Evolutionary conservation across 2,888 invertebrate species (phyloP), one percentile per base, ranked within the genome.

Genomic region (Zelleria hepariella): DNA sequence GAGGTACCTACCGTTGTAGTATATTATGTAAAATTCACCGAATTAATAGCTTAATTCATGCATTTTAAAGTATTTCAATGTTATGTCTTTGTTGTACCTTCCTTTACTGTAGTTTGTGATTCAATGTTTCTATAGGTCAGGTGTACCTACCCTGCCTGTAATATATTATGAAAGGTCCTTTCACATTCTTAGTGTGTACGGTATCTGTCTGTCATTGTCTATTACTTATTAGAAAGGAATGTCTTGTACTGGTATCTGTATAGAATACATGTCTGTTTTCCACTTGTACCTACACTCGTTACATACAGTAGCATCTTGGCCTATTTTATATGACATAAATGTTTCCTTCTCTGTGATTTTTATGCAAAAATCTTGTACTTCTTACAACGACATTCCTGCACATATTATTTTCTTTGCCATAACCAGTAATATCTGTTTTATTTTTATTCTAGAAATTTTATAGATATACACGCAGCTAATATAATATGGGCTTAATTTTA

Each of bases 401-500:
- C 52, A 52, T 49, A 52, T 24, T 52, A 15, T 52, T 52, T 24
- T 32, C 32, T 24, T 52, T 52, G 52, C 52, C 52, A 52, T 24
- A 52, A 52, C 18, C 52, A 52, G 21, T 23, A 52, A 15, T 52
- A 24, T 15, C 8, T 49, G 21, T 49, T 21, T 49, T 20, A 49
- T 48, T 48, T 5, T 18, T 48, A n/a, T 6, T 49, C 23, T 52
- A 15, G 52, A 24, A 15, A 24, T 52, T 18, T 52, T 24, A 24
- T 52, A 21, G 52, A 10, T 21, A 52, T 52, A 52, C 52, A 52
- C 21, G 21, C 18, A 24, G 26, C n/a, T n/a, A 26, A 26, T 26
- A 20, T 21, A 54, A 26, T 54, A 8, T 54, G 54, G 78, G 75
- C 80, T 73, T 73, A 59, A 58, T 69, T 67, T 65, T 32, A 62